Evolutionary conservation across 2,113 vertebrate species (phyloP).

Genomic region (Parotia lawesii): DNA sequence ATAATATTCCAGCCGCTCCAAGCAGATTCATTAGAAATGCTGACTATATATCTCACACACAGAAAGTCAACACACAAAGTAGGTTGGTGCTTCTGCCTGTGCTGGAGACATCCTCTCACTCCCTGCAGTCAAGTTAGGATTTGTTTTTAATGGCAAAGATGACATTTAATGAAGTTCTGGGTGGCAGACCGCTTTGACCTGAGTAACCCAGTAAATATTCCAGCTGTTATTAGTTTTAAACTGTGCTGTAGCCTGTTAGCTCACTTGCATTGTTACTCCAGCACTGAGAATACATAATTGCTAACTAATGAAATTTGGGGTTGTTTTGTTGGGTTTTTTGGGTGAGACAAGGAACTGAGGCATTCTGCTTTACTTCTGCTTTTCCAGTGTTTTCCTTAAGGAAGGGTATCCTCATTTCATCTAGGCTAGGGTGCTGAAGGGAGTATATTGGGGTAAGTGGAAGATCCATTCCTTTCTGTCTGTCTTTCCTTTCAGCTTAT

Average conservation of each 20-base stretch:
- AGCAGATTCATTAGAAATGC: slow-evolving; percentile 83
- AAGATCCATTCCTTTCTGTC: not conserved
- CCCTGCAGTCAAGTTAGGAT: not conserved
- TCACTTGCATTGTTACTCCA: not conserved
- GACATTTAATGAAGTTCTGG: slow-evolving; percentile 47
- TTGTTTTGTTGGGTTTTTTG: not conserved
- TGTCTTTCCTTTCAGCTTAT: not conserved
- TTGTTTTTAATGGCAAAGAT: slow-evolving; percentile 59
- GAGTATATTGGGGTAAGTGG: rapidly evolving
- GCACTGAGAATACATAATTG: not conserved
- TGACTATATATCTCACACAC: slow-evolving; percentile 78
- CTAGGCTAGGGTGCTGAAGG: rapidly evolving
- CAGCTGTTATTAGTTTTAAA: not conserved
- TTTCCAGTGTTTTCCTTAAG: not conserved
- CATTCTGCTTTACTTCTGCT: not conserved
- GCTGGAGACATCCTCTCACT: not conserved
- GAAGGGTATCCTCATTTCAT: not conserved
- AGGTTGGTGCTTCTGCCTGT: slow-evolving; percentile 48
- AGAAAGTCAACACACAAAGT: slow-evolving; percentile 74
- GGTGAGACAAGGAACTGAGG: not conserved
- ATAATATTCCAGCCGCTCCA: slow-evolving; percentile 79
- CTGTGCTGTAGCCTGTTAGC: not conserved
- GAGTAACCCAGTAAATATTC: slow-evolving; percentile 41
- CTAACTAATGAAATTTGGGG: not conserved
- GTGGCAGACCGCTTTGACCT: not conserved